Conservation (phyloP, 2,888 invertebrate genomes). For the Notocelia uddmanniana region DNA sequence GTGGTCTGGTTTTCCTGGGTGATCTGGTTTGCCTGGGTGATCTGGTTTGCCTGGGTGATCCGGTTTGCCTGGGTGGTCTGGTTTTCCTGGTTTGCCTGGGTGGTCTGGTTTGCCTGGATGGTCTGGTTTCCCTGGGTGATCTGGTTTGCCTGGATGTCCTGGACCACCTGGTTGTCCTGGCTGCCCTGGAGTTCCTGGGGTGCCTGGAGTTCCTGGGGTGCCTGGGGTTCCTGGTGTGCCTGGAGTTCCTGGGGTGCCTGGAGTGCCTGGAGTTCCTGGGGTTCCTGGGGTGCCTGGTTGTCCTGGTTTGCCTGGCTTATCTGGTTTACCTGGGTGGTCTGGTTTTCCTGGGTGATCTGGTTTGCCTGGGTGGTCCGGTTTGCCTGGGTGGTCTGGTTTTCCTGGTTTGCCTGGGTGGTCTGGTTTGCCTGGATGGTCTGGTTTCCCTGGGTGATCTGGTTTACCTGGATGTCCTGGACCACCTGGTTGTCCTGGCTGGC, state of each 20-base stretch:
- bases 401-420: background rate
- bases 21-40: background rate
- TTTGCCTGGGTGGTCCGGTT: background rate
- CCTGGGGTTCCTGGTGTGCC: background rate
- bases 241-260: background rate
- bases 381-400: background rate
- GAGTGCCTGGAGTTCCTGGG: background rate
- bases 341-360: background rate
- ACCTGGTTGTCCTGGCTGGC: background rate
- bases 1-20: background rate
- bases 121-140: background rate
- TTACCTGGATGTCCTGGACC: background rate
- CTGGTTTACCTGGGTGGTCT: background rate
- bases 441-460: background rate
- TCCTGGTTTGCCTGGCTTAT: background rate
- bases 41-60: slow-evolving; percentile 10
- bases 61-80: background rate
- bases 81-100: background rate
- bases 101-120: background rate
- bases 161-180: background rate
- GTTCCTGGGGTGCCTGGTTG: background rate
- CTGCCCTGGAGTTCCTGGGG: background rate
- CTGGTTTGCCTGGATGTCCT: background rate
- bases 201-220: background rate
- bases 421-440: background rate